These are phyloP conservation scores for Notodonta dromedarius DNA, from an alignment of 2,888 invertebrate genomes.

Conservation along the genomic window DNA sequence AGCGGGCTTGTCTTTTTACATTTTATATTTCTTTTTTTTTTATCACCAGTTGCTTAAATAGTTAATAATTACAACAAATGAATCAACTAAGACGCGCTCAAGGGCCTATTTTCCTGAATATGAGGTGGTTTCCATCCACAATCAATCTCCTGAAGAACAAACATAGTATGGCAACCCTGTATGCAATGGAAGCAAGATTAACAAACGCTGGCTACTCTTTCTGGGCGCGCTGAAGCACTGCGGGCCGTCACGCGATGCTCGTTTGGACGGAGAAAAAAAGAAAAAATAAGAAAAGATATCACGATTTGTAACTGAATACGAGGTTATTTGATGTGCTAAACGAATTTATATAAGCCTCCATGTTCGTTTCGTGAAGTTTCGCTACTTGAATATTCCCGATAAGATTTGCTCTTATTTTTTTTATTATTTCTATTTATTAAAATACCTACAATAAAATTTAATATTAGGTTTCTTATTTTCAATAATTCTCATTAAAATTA, in stretches of 20 bases:
- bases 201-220: slow-evolving; percentile 76
- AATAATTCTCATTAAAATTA: too few relatives aligned
- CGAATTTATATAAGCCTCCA: slow-evolving; percentile 28
- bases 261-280: slow-evolving; percentile 41
- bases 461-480: too few relatives aligned
- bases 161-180: slow-evolving; percentile 3
- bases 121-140: background rate
- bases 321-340: slow-evolving; percentile 27
- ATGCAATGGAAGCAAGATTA: slow-evolving; percentile 71
- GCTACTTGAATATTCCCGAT: background rate
- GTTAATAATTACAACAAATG: too few relatives aligned
- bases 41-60: too few relatives aligned
- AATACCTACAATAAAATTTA: too few relatives aligned
- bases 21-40: too few relatives aligned
- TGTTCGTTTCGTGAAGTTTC: background rate
- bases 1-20: too few relatives aligned
- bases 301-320: slow-evolving; percentile 41
- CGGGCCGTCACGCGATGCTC: slow-evolving; percentile 67
- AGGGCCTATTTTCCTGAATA: too few relatives aligned
- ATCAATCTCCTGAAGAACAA: slow-evolving; percentile 1
- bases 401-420: too few relatives aligned
- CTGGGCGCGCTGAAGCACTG: slow-evolving; percentile 65
- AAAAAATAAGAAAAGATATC: slow-evolving; percentile 43
- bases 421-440: too few relatives aligned
- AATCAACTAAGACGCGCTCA: too few relatives aligned